phyloP scores from a whole-genome alignment of 2,888 invertebrate genomes.

The Aspidiotus rigidus region DNA sequence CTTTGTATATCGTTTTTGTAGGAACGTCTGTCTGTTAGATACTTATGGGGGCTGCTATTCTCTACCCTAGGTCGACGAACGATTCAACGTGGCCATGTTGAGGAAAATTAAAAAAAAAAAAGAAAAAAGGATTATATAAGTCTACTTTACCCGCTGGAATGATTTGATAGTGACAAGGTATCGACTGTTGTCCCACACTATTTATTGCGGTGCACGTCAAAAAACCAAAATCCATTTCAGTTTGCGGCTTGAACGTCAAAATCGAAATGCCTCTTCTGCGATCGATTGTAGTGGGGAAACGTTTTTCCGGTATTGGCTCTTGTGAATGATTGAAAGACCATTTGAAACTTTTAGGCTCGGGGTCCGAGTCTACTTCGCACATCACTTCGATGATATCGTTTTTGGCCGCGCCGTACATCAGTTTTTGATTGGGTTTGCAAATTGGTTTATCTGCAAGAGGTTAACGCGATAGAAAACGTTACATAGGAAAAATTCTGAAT shows the following conservation, averaged over 20 bases:
- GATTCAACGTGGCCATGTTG: neutral
- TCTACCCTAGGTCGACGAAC: too few species aligned
- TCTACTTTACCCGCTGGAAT: constrained; percentile 51
- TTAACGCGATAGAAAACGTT: neutral
- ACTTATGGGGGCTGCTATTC: neutral
- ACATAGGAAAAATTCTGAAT: neutral
- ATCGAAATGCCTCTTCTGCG: constrained; percentile 43
- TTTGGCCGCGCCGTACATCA: constrained; percentile 73
- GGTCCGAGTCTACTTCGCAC: constrained; percentile 77
- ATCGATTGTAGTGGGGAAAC: constrained; percentile 34
- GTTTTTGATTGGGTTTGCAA: constrained; percentile 63
- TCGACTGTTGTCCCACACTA: constrained; percentile 59
- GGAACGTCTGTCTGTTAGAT: neutral
- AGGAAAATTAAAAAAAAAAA: neutral
- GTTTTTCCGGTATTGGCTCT: constrained; percentile 54
- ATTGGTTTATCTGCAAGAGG: constrained; percentile 65
- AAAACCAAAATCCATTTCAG: constrained; percentile 66
- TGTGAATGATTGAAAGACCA: constrained; percentile 81
- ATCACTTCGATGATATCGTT: constrained; percentile 68
- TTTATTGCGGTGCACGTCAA: constrained; percentile 66
- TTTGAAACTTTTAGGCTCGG: constrained; percentile 69
- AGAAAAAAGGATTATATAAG: neutral
- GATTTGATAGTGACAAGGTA: constrained; percentile 65
- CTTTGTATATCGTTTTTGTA: too few species aligned
- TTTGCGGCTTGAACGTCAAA: constrained; percentile 65